Evolutionary conservation across 2,888 invertebrate genomes (phyloP).

Genomic region (Ctenicera cuprea): DNA sequence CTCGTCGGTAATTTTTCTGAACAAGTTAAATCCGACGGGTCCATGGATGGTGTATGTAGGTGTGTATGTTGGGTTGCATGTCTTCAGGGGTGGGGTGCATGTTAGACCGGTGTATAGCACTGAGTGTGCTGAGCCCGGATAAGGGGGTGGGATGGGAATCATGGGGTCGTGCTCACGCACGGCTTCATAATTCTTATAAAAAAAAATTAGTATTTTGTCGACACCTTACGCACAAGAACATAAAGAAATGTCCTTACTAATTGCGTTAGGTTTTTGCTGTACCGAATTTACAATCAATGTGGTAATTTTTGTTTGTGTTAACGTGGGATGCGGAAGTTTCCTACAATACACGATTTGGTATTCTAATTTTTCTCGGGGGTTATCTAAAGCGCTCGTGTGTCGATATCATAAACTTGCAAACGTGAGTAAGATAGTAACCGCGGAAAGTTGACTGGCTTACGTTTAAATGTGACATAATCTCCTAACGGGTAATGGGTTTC

Average conservation of each 20-base stretch:
- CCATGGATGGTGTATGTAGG: no score
- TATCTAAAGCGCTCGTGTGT: slow-evolving; percentile 6
- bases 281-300: not conserved
- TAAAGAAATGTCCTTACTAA: not conserved
- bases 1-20: no score
- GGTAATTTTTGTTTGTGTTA: not conserved
- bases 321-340: slow-evolving; percentile 16
- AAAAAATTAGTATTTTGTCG: no score
- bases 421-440: slow-evolving; percentile 17
- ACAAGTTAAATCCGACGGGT: no score
- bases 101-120: no score
- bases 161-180: no score
- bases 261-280: not conserved
- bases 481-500: slow-evolving; percentile 20
- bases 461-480: slow-evolving; percentile 19
- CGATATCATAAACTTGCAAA: slow-evolving; percentile 18
- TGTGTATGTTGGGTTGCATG: no score
- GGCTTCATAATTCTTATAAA: no score
- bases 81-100: no score
- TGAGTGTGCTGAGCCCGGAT: no score
- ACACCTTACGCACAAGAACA: no score
- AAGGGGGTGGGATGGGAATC: no score
- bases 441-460: slow-evolving; percentile 14
- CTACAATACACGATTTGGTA: not conserved
- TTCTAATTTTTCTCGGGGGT: slow-evolving; percentile 5